phyloP scores from a whole-genome alignment of 2,888 invertebrate genomes.

The Plebejus anna region DNA sequence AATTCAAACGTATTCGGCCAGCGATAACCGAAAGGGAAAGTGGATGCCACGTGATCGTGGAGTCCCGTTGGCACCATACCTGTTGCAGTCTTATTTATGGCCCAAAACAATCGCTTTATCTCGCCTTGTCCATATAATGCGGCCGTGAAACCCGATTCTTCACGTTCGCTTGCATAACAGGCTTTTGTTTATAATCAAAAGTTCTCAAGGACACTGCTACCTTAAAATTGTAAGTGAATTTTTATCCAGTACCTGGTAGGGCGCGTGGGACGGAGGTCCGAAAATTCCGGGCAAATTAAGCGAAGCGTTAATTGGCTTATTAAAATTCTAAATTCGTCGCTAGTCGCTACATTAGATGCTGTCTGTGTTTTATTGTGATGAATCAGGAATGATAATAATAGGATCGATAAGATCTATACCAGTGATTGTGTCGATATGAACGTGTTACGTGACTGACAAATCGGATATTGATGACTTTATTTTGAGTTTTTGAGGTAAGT shows the following conservation, averaged over 20 bases:
- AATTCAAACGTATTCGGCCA: constrained; percentile 35
- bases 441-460: constrained; percentile 20
- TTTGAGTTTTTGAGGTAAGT: not conserved
- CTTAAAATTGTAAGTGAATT: constrained; percentile 43
- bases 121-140: constrained; percentile 71
- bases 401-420: constrained; percentile 9
- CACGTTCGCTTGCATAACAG: constrained; percentile 71
- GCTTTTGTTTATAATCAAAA: constrained; percentile 78
- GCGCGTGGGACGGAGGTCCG: constrained; percentile 51
- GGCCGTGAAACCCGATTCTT: constrained; percentile 73
- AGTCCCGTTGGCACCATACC: constrained; percentile 74
- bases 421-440: constrained; percentile 22
- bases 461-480: not conserved
- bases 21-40: constrained; percentile 74
- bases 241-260: constrained; percentile 52
- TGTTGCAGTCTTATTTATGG: constrained; percentile 80
- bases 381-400: constrained; percentile 14
- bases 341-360: constrained; percentile 45
- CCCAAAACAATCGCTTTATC: constrained; percentile 79
- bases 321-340: constrained; percentile 54
- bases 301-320: constrained; percentile 40
- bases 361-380: constrained; percentile 46
- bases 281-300: constrained; percentile 34
- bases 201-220: constrained; percentile 66
- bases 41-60: constrained; percentile 64